Evolutionary conservation across 2,797 vertebrate species (phyloP).

Genomic region (Lerista edwardsae): DNA sequence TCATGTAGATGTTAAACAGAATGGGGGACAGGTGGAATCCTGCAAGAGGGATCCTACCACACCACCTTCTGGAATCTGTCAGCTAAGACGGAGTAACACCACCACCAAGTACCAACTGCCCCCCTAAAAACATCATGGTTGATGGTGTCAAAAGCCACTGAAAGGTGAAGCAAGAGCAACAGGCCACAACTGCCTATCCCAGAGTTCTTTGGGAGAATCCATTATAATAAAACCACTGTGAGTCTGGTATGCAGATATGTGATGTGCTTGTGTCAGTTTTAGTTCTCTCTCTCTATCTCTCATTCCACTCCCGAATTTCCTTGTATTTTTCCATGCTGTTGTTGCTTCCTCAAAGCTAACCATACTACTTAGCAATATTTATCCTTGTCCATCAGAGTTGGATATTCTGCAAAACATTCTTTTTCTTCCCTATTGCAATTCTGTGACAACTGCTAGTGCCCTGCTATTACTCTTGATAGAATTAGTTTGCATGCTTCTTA

Average conservation of each 20-base stretch:
- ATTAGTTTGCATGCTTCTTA: background rate
- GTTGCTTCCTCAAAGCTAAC: background rate
- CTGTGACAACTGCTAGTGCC: background rate
- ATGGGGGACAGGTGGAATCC: too few species aligned
- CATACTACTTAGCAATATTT: background rate
- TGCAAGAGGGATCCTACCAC: too few species aligned
- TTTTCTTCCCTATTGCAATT: background rate
- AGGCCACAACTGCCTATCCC: too few species aligned
- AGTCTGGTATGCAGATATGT: too few species aligned
- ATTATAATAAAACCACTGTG: background rate
- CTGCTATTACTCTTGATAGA: background rate
- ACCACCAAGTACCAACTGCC: too few species aligned
- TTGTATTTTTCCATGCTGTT: background rate
- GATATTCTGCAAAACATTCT: background rate
- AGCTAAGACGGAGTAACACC: too few species aligned
- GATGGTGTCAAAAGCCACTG: too few species aligned
- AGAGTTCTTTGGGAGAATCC: background rate
- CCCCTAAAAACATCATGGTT: too few species aligned
- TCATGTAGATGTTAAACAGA: too few species aligned
- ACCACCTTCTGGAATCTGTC: too few species aligned
- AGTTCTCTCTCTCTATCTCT: background rate
- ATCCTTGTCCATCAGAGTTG: background rate
- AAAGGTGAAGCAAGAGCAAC: too few species aligned
- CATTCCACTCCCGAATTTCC: too few species aligned
- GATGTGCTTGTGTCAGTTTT: background rate